Evolutionary conservation across 1,140 invertebrate species (phyloP), one percentile per base, ranked within the genome.

Genomic region (Anoplolepis gracilipes): DNA sequence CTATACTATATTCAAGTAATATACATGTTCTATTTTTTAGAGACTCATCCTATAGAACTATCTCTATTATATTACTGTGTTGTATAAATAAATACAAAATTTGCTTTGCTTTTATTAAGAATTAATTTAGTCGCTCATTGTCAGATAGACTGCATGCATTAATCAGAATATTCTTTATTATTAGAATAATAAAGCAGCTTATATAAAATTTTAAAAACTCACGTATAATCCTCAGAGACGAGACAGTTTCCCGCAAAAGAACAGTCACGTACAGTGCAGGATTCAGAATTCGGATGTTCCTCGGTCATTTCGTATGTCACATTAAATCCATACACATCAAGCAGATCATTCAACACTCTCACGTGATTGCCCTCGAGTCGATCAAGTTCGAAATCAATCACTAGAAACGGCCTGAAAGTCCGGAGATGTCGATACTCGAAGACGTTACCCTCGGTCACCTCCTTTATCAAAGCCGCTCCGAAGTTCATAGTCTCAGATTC

Each of bases 261-360:
- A 92, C 98, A 99, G 69, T 97, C 96, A 65, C 96, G 96, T 22
- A 97, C 96, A 57, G 96, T 97, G 92, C 98, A 99, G 7, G 97
- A 96, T 49, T 96, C 94, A 2, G 95, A 87, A 87, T 96, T 96
- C 25, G 95, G 95, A 13, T 95, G 91, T 49, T 92, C 92, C 84
- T 95, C 92, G 1, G 93, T 95, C 85, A 98, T 97, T 92, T 98
- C 97, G 92, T 98, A 99, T 5, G 98, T 99, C 86, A 99, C 97
- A 93, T 99, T 99, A 95, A 99, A 98, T 8, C 98, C 98, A 92
- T 97, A 98, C 2, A 98, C 98, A 86, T 98, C 97, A 28, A 98
- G 95, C 11, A 99, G 95, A 70, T 97, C 96, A 88, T 98, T 96
- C 57, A 98, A 93, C 0, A 98, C 98, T 1, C 98, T 95, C 55